A percentile compares a stretch with the other conserved stretches of the same genome.
phyloP scores from a whole-genome alignment of 2,797 vertebrate genomes.

The Leptoclinus maculatus region DNA sequence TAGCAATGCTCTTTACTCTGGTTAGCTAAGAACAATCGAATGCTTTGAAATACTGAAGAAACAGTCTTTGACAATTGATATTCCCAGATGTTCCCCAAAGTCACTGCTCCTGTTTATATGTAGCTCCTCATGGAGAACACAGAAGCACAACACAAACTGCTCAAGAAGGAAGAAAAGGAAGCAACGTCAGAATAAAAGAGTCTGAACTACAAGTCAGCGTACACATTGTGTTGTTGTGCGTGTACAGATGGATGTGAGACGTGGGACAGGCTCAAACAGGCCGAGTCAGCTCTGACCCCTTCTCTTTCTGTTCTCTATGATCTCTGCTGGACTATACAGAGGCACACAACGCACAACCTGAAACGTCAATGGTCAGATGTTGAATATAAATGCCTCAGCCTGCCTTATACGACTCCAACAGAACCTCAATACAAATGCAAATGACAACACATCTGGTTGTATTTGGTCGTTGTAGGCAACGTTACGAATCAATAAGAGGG shows the following conservation, averaged over 20 bases:
- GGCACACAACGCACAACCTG: background rate
- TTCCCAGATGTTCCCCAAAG: background rate
- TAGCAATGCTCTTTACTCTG: background rate
- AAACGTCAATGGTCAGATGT: background rate
- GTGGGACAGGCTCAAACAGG: background rate
- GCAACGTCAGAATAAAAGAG: background rate
- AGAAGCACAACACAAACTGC: background rate
- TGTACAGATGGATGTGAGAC: background rate
- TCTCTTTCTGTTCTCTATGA: background rate
- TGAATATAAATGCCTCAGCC: background rate
- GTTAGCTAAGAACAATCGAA: background rate
- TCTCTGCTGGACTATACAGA: background rate
- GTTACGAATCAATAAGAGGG: background rate
- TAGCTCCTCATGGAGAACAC: background rate
- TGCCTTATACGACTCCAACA: background rate
- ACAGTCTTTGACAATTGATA: background rate
- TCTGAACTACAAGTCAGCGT: background rate
- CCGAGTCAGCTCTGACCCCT: background rate
- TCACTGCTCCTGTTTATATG: conserved; percentile 5
- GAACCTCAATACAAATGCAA: background rate
- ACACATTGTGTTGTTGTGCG: background rate
- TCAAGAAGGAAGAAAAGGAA: background rate
- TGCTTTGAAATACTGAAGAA: background rate
- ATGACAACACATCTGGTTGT: background rate
- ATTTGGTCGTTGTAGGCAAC: too few relatives aligned